Percentiles rank a stretch among this genome's conserved stretches.
Conservation (phyloP, 2,113 vertebrate species). For the Pelecanus crispus region DNA sequence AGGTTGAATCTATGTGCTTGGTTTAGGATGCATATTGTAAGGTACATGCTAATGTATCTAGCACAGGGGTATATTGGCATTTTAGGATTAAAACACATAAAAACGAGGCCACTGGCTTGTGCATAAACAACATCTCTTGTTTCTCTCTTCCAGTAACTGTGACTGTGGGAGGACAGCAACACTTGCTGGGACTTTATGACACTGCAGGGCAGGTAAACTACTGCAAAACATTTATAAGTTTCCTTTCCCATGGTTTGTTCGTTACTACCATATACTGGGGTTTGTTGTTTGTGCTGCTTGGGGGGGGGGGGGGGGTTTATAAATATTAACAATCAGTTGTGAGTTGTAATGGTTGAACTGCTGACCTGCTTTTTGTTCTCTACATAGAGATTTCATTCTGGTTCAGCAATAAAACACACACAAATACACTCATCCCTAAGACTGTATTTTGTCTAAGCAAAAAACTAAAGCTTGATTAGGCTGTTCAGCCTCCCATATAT, state of each 20-base stretch:
- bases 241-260: not conserved
- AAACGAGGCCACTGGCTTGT: not conserved
- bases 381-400: not conserved
- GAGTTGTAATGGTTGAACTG: not conserved
- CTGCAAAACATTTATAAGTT: not conserved
- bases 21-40: not conserved
- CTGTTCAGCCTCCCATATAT: not conserved
- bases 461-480: not conserved
- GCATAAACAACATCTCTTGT: not conserved
- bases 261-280: not conserved
- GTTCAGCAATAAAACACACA: not conserved
- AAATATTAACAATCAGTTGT: not conserved
- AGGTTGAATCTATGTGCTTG: not conserved
- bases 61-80: not conserved
- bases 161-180: constrained; percentile 85
- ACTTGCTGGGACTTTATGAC: constrained; percentile 86
- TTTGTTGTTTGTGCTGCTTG: not conserved
- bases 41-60: not conserved
- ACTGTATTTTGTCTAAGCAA: not conserved
- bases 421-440: not conserved
- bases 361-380: not conserved
- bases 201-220: constrained; percentile 85
- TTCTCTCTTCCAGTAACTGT: constrained; percentile 79
- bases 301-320: too few relatives aligned
- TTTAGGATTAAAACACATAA: not conserved